phyloP scores from a whole-genome alignment of 2,888 invertebrate species.

The Microchrysa polita region DNA sequence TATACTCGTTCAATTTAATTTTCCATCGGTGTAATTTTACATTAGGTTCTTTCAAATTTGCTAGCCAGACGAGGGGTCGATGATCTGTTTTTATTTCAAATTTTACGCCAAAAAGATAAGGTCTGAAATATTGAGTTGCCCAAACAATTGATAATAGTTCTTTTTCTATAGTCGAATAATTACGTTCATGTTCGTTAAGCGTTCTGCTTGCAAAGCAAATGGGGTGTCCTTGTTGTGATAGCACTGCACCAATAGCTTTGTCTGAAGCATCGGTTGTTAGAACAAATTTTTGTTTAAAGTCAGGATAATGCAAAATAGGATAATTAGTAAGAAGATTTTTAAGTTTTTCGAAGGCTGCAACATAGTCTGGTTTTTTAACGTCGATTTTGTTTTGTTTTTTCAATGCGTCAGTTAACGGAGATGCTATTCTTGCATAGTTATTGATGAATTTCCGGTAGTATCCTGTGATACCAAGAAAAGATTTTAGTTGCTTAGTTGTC shows the following conservation, averaged over 20 bases:
- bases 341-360: conserved; percentile 20
- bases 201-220: conserved; percentile 47
- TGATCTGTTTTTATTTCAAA: conserved; percentile 60
- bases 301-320: conserved; percentile 51
- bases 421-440: conserved; percentile 25
- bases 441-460: conserved; percentile 21
- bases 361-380: conserved; percentile 19
- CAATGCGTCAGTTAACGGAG: conserved; percentile 51
- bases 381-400: conserved; percentile 33
- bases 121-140: conserved; percentile 57
- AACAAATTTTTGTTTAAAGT: conserved; percentile 55
- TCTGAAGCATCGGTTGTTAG: conserved; percentile 55
- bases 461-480: conserved; percentile 25
- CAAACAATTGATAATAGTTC: conserved; percentile 57
- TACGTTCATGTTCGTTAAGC: conserved; percentile 52
- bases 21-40: conserved; percentile 19
- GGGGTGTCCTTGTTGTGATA: conserved; percentile 54
- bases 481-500: conserved; percentile 44
- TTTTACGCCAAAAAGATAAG: conserved; percentile 53
- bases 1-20: conserved; percentile 24
- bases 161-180: conserved; percentile 56
- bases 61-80: conserved; percentile 11
- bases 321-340: conserved; percentile 10
- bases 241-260: conserved; percentile 53
- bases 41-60: conserved; percentile 8